Percentiles rank a stretch among this genome's conserved stretches.
These are phyloP conservation scores for Sicus ferrugineus DNA, from an alignment of 2,888 invertebrate genomes.

Conservation along the genomic window DNA sequence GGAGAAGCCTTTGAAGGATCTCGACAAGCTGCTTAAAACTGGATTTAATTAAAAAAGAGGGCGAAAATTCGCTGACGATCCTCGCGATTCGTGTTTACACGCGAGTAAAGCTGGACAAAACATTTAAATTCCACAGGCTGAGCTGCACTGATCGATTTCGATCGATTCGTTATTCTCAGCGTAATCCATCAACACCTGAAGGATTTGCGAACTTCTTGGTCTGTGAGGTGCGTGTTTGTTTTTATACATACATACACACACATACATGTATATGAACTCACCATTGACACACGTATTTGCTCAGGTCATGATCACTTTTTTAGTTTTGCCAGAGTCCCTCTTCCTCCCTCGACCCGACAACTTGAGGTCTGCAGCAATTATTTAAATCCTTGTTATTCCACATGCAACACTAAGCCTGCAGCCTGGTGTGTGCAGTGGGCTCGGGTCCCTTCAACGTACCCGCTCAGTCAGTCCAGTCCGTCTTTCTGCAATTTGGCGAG, in stretches of 20 bases:
- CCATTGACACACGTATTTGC: neutral
- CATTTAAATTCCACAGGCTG: neutral
- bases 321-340: neutral
- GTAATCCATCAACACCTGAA: conserved; percentile 3
- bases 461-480: neutral
- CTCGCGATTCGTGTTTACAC: too few relatives aligned
- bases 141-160: neutral
- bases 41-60: neutral
- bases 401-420: neutral
- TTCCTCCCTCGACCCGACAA: neutral
- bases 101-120: too few relatives aligned
- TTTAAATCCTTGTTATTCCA: conserved; percentile 15
- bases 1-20: too few relatives aligned
- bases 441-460: neutral
- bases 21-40: neutral
- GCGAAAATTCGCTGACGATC: neutral
- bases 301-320: neutral
- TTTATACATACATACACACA: neutral
- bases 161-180: neutral
- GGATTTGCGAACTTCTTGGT: neutral
- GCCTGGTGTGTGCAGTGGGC: neutral
- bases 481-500: conserved; percentile 56
- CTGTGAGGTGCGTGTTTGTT: neutral
- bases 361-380: conserved; percentile 1
- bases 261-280: neutral